Evolutionary conservation across 1,140 invertebrate genomes (phyloP).

Genomic region (Drosophila gunungcola): DNA sequence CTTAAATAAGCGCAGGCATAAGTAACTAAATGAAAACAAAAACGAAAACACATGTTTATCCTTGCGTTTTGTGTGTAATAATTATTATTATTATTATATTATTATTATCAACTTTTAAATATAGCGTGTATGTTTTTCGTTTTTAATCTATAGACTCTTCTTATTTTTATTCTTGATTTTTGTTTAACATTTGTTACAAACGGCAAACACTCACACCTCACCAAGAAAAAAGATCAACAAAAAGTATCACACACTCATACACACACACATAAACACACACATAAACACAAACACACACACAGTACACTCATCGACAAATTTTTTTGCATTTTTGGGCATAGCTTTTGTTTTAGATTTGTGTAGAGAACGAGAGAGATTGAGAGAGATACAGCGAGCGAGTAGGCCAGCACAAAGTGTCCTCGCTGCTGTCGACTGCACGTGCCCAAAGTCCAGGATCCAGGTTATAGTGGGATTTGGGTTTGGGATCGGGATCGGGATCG

Average conservation of each 20-base stretch:
- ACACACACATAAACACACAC: background rate
- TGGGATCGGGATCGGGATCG: background rate
- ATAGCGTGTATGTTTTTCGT: conserved; percentile 64
- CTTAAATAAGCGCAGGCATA: conserved; percentile 31
- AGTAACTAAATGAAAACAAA: conserved; percentile 33
- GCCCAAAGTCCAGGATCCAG: conserved; percentile 4
- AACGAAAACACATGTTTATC: conserved; percentile 33
- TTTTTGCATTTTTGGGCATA: conserved; percentile 45
- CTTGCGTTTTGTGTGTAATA: conserved; percentile 64
- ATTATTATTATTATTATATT: conserved; percentile 57
- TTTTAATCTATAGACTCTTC: conserved; percentile 53
- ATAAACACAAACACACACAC: background rate
- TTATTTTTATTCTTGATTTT: conserved; percentile 58
- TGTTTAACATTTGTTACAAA: conserved; percentile 36
- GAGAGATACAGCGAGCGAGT: conserved; percentile 16
- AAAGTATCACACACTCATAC: background rate
- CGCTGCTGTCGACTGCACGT: conserved; percentile 13
- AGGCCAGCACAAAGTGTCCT: conserved; percentile 13
- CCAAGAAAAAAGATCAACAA: background rate
- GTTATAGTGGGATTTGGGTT: conserved; percentile 1
- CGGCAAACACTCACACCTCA: conserved; percentile 32
- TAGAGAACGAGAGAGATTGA: conserved; percentile 15
- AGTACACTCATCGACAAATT: conserved; percentile 25
- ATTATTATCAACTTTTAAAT: conserved; percentile 72
- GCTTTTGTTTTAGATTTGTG: conserved; percentile 47